These are phyloP conservation scores for Eulemur albifrons DNA, from an alignment of 2,797 vertebrate species.

Conservation along the genomic window DNA sequence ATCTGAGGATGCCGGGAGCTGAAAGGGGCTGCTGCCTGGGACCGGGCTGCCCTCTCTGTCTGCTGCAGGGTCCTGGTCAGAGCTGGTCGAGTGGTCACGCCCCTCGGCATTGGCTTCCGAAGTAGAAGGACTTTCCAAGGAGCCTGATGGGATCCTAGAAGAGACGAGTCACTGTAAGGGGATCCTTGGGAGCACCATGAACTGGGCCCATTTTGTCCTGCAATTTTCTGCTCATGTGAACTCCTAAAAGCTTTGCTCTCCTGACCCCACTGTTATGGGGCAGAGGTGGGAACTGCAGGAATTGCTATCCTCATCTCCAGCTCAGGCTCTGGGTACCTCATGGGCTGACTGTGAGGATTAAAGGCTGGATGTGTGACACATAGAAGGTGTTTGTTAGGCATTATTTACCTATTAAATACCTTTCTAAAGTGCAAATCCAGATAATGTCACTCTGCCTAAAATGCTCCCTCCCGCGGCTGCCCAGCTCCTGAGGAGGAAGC, in stretches of 20 bases:
- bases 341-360: background rate
- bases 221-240: background rate
- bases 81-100: slow-evolving; percentile 85
- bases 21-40: slow-evolving; percentile 85
- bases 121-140: slow-evolving; percentile 83
- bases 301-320: too few relatives aligned
- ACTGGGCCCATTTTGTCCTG: background rate
- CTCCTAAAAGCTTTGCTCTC: background rate
- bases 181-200: background rate
- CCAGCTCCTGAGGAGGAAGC: background rate
- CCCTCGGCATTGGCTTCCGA: slow-evolving; percentile 88
- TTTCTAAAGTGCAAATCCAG: background rate
- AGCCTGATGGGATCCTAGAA: slow-evolving; percentile 89
- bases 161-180: slow-evolving; percentile 44
- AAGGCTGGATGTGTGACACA: background rate
- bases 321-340: background rate
- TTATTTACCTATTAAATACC: background rate
- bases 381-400: background rate
- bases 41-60: slow-evolving; percentile 87
- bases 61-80: slow-evolving; percentile 86
- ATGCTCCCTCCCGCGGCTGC: background rate
- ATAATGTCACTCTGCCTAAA: background rate
- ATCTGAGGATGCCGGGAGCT: slow-evolving; percentile 89
- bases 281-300: background rate
- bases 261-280: accelerated